Evolutionary conservation across 2,888 invertebrate species (phyloP).

Genomic region (Drosophila putrida): DNA sequence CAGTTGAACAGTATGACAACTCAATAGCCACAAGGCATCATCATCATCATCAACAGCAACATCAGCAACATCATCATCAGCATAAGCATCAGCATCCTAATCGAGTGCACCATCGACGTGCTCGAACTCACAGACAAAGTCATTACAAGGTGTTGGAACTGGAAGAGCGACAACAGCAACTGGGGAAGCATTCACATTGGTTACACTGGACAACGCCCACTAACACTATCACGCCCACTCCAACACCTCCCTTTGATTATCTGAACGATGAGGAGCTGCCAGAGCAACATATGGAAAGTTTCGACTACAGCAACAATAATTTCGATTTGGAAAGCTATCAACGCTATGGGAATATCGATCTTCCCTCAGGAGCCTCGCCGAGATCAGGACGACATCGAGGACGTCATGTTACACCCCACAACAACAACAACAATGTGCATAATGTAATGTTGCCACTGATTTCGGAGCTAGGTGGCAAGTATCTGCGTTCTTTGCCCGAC

Average conservation of each 20-base stretch:
- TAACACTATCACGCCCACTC: conserved; percentile 13
- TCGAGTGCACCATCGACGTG: conserved; percentile 28
- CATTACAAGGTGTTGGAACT: conserved; percentile 61
- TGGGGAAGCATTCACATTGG: conserved; percentile 67
- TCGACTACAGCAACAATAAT: conserved; percentile 33
- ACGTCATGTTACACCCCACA: conserved; percentile 59
- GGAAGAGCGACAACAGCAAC: conserved; percentile 64
- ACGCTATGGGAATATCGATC: conserved; percentile 59
- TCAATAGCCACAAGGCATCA: conserved; percentile 25
- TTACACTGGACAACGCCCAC: conserved; percentile 12
- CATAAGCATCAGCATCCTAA: conserved; percentile 35
- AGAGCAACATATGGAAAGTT: conserved; percentile 20
- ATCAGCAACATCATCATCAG: conserved; percentile 23
- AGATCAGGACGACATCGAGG: conserved; percentile 83
- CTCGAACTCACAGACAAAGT: conserved; percentile 38
- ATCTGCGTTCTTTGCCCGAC: conserved; percentile 82
- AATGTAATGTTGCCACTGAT: conserved; percentile 53
- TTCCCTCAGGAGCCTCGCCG: conserved; percentile 55
- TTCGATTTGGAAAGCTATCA: conserved; percentile 73
- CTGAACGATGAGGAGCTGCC: conserved; percentile 55
- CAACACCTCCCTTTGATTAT: conserved; percentile 50
- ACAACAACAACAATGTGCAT: conserved; percentile 16
- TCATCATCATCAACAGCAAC: conserved; percentile 25
- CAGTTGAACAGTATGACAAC: conserved; percentile 29
- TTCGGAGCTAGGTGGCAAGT: conserved; percentile 55